These are phyloP conservation scores for Toxostoma redivivum DNA, from an alignment of 2,113 vertebrate genomes.

Conservation along the genomic window DNA sequence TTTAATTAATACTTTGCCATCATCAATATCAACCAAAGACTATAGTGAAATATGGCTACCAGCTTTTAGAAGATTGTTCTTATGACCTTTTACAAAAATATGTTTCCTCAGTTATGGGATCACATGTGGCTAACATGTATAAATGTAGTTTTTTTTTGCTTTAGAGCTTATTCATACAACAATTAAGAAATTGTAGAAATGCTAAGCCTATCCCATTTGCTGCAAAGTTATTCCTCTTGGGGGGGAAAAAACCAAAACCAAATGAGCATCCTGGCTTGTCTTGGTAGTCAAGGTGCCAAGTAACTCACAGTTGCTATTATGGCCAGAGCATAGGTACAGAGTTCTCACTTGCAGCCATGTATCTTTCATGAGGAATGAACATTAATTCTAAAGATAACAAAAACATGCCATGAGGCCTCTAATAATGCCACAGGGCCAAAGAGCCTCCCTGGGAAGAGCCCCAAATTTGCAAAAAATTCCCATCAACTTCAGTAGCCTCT, in stretches of 20 bases:
- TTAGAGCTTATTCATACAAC: not conserved
- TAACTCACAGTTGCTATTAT: not conserved
- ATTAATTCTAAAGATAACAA: not conserved
- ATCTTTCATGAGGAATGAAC: not conserved
- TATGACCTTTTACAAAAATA: not conserved
- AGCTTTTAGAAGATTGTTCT: not conserved
- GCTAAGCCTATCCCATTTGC: not conserved
- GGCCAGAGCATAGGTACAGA: not conserved
- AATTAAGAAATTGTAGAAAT: not conserved
- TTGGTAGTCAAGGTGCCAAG: not conserved
- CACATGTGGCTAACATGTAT: not conserved
- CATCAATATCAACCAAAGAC: not conserved
- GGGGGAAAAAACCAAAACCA: fast-evolving
- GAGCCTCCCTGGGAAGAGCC: not conserved
- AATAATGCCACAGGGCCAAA: not conserved
- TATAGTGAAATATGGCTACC: not conserved
- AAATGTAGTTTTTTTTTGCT: not conserved
- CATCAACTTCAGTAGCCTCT: not conserved
- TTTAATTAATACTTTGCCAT: not conserved
- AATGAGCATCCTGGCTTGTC: not conserved
- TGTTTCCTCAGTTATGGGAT: not conserved
- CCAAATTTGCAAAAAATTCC: not conserved
- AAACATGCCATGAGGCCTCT: not conserved
- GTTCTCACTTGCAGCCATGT: fast-evolving
- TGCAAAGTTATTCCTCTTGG: not conserved